These are phyloP conservation scores for Asobara japonica DNA, from an alignment of 1,140 invertebrate species.

Conservation along the genomic window DNA sequence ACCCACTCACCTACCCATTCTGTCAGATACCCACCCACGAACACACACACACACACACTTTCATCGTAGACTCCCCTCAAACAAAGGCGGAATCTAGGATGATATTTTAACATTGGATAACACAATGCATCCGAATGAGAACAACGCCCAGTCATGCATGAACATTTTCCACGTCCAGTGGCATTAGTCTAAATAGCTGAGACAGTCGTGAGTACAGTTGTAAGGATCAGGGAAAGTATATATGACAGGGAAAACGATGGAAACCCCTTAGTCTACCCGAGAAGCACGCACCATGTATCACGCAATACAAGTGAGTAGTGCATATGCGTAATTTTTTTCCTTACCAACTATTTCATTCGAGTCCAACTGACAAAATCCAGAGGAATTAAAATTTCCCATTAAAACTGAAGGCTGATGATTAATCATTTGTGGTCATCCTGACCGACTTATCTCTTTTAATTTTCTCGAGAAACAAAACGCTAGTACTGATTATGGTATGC, in stretches of 20 bases:
- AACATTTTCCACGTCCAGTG: conserved; percentile 30
- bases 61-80: too few species aligned
- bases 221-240: conserved; percentile 56
- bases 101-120: background rate
- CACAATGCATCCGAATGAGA: conserved; percentile 25
- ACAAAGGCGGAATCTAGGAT: too few species aligned
- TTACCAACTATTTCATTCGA: background rate
- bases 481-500: background rate
- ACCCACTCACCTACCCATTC: too few species aligned
- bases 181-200: conserved; percentile 34
- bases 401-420: background rate
- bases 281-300: conserved; percentile 55
- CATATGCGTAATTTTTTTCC: conserved; percentile 3
- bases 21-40: too few species aligned
- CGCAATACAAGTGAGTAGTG: conserved; percentile 52
- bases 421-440: background rate
- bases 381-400: background rate
- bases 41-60: too few species aligned
- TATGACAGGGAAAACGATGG: conserved; percentile 50
- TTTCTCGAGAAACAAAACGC: background rate
- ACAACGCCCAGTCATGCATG: conserved; percentile 35
- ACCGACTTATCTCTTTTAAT: background rate
- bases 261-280: conserved; percentile 54
- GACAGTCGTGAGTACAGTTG: conserved; percentile 34
- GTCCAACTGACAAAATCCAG: background rate